Evolutionary conservation across 1,140 invertebrate genomes (phyloP).

Genomic region (Caenorhabditis inopinata): DNA sequence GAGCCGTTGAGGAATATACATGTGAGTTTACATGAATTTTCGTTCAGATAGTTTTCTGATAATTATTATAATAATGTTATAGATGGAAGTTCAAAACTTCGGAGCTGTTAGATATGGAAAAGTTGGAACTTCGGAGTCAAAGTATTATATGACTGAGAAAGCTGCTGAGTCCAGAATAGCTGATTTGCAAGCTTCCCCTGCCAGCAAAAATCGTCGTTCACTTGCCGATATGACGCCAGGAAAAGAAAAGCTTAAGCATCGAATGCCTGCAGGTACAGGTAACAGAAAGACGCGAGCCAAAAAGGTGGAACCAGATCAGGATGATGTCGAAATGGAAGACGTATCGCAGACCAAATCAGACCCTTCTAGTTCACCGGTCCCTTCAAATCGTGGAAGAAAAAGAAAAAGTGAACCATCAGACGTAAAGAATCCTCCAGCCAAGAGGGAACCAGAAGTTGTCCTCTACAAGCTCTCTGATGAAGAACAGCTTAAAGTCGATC

Average conservation of each 20-base stretch:
- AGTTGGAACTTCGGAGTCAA: neutral
- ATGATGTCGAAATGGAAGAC: conserved; percentile 1
- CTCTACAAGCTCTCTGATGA: neutral
- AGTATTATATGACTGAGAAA: conserved; percentile 41
- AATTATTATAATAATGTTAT: too few species aligned
- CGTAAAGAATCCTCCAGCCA: neutral
- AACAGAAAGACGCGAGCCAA: neutral
- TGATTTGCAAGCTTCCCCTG: neutral
- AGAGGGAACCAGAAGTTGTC: neutral
- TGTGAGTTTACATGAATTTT: neutral
- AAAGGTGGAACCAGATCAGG: neutral
- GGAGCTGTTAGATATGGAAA: neutral
- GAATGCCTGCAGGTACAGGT: neutral
- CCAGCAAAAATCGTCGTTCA: neutral
- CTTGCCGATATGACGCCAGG: conserved; percentile 39
- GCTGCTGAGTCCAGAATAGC: conserved; percentile 36
- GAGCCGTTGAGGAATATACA: conserved; percentile 59
- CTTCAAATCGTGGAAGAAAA: neutral
- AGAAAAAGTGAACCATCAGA: neutral
- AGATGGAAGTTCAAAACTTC: conserved; percentile 41
- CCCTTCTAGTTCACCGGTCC: neutral
- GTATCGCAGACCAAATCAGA: neutral
- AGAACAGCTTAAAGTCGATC: conserved; percentile 35
- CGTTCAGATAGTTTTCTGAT: too few species aligned
- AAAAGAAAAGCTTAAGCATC: neutral